phyloP scores from a whole-genome alignment of 2,797 vertebrate species.

The Threskiornis aethiopicus region DNA sequence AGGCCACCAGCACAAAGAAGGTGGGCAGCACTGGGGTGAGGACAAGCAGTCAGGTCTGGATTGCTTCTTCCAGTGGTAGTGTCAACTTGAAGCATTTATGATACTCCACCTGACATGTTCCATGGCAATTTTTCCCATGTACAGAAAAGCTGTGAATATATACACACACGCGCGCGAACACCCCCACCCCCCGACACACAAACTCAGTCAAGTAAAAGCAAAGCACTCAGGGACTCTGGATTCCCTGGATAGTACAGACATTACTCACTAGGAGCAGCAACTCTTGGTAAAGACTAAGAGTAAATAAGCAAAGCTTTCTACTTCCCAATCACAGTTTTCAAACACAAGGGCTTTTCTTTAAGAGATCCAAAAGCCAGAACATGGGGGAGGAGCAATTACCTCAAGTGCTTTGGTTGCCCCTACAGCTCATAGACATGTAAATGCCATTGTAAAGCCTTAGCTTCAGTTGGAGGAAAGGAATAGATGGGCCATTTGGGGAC shows the following conservation, averaged over 20 bases:
- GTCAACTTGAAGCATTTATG: background rate
- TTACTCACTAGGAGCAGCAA: background rate
- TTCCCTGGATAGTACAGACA: background rate
- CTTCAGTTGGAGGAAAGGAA: constrained; percentile 15
- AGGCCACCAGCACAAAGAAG: background rate
- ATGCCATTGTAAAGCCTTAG: constrained; percentile 9
- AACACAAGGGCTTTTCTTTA: background rate
- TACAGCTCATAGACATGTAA: constrained; percentile 32
- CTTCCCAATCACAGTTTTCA: background rate
- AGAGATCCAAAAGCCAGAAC: constrained; percentile 11
- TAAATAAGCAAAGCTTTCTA: background rate
- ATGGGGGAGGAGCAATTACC: constrained; percentile 14
- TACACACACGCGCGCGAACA: too few relatives aligned
- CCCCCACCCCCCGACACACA: too few relatives aligned
- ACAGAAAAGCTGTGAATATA: background rate
- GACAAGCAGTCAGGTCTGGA: background rate
- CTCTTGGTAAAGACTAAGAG: background rate
- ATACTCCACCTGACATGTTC: background rate
- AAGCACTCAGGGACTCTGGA: background rate
- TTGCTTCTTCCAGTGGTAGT: background rate
- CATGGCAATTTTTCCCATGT: background rate
- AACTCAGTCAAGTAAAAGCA: background rate
- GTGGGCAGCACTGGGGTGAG: background rate
- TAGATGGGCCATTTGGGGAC: background rate
- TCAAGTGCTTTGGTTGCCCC: constrained; percentile 40